These are phyloP conservation scores for Rostratula benghalensis DNA, from an alignment of 2,113 vertebrate genomes.

Conservation along the genomic window DNA sequence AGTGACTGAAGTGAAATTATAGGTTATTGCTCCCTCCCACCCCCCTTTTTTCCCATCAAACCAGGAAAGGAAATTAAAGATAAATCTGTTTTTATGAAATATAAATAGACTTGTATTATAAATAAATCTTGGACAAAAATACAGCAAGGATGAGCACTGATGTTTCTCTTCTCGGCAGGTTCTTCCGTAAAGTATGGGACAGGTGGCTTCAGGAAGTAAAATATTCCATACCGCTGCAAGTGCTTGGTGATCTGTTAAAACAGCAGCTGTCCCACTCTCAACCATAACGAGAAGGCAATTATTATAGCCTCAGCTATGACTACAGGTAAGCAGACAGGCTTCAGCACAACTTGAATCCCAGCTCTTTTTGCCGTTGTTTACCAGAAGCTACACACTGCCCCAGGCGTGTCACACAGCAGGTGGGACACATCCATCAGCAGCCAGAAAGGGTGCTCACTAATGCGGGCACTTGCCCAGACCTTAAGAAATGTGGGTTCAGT, in stretches of 20 bases:
- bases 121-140: not conserved
- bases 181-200: not conserved
- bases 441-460: not conserved
- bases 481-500: not conserved
- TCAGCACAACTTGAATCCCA: not conserved
- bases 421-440: not conserved
- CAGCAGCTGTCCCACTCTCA: constrained; percentile 13
- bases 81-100: not conserved
- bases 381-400: not conserved
- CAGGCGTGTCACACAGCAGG: not conserved
- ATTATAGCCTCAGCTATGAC: not conserved
- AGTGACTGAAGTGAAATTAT: not conserved
- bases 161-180: constrained; percentile 13
- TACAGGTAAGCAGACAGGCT: not conserved
- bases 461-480: not conserved
- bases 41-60: not conserved
- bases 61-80: constrained; percentile 6
- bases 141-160: not conserved
- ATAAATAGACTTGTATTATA: not conserved
- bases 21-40: not conserved
- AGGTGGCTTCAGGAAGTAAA: not conserved
- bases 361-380: not conserved
- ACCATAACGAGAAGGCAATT: not conserved
- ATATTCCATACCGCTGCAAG: not conserved
- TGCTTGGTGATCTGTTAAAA: constrained; percentile 2